Evolutionary conservation across 2,113 vertebrate genomes (phyloP).

Genomic region (Strigops habroptila): DNA sequence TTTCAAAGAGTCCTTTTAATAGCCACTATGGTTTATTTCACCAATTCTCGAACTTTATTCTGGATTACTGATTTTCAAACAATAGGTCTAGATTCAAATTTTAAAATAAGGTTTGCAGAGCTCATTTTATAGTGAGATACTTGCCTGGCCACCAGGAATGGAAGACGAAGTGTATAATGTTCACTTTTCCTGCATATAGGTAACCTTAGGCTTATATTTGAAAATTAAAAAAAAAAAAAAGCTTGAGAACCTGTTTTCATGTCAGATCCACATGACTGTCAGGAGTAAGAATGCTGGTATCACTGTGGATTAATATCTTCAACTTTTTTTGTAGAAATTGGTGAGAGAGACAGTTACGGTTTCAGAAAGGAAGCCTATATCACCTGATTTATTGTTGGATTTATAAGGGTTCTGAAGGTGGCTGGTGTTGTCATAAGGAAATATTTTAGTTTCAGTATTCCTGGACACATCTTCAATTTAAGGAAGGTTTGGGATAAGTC

Average conservation of each 20-base stretch:
- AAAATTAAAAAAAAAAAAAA: neutral
- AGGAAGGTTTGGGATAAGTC: slow-evolving; percentile 18
- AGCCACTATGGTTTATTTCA: neutral
- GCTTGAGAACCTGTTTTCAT: neutral
- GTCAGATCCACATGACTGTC: neutral
- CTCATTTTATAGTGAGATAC: neutral
- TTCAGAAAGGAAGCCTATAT: neutral
- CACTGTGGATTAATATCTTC: neutral
- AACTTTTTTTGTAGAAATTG: neutral
- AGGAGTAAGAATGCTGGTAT: neutral
- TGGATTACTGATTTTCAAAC: neutral
- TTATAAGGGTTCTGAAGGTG: neutral
- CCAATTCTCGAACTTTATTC: neutral
- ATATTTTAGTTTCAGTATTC: slow-evolving; percentile 49
- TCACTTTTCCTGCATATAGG: neutral
- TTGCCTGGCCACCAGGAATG: neutral
- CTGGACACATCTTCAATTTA: slow-evolving; percentile 32
- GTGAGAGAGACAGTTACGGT: neutral
- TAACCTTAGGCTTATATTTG: neutral
- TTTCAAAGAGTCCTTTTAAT: neutral
- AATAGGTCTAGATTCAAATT: neutral
- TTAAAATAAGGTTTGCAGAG: neutral
- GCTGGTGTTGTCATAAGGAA: neutral
- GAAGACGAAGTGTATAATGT: neutral
- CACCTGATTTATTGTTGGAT: neutral